Base-by-base conservation (phyloP, 2,113 vertebrate species). In the Lates calcarifer region DNA sequence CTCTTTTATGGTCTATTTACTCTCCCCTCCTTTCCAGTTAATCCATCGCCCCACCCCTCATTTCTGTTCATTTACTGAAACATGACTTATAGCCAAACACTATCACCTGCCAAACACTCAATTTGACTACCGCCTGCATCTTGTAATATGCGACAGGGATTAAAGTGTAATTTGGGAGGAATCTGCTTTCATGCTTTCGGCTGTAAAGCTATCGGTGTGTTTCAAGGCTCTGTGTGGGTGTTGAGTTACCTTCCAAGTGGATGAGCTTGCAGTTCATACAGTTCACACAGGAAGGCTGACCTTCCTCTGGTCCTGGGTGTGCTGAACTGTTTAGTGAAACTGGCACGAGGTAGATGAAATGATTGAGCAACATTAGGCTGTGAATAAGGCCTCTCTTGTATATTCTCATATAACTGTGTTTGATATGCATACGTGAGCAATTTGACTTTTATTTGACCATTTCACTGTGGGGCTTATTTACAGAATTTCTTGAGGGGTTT, bases 171-270 rank as follows among this genome's bases (percentile, higher is more conserved):
- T 81, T 74, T 81, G 0, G 67, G 43, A 84, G 79, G 81, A 89
- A 67, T 90, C 58, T 31, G 49, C 78, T 77, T 81, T 41, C 20
- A 57, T 22, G 77, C 74, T 73, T 55, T 68, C 70, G 24, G 45
- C 58, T 70, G 62, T 71, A 33, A 58, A 79, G 63, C 82, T 79
- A 22, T 74, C 78, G 8, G 65, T 35, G 0, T 22, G 43, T 51
- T 60, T 33, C 24, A 11, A n/a, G 75, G 43, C 66, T 62, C n/a
- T 29, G 79, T 51, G 60, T 62, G 69, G 84, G 78, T 84, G 87
- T 91, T 85, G 31, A 14, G 71, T 90, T 89, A 83, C 89, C 73
- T 69, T 82, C 58, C 63, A 22, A 15, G 58, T 77, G 75, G 74
- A 74, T 77, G 55, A 49, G 68, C 15, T 33, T 39, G 60, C 76